Base-by-base conservation (phyloP, 2,797 vertebrate genomes). In the Apogon hyalosoma region DNA sequence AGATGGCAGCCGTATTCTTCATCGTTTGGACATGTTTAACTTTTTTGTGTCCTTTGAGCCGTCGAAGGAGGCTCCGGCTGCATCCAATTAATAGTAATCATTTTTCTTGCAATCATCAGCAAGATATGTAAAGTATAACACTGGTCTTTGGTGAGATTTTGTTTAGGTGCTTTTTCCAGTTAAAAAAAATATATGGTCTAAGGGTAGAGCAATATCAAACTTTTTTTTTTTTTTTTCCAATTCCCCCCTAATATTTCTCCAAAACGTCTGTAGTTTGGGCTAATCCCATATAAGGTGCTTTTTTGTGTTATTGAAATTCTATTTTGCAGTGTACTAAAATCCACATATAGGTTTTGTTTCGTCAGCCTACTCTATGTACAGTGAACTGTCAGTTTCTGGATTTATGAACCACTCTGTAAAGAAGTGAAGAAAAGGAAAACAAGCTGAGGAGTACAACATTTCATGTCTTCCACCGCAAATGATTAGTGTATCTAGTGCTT, bases 81-180 rank as follows among this genome's bases (percentile, higher is more conserved):
- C 42, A 47, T 55, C 51, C 31, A 56, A 7, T 28, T 65, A 16
- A 55, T 39, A 16, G 12, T 64, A 13, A 45, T 19, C 2, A 28
- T 31, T 19, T 67, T 57, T 19, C 21, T 43, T 50, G 39, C 31
- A 45, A 9, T 4, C 55, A 52, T 45, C 16, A 45, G 14, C 6
- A 31, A 38, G 46, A 69, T 24, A 46, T 69, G 15, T 13, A 69
- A 7, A 9, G 9, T 9, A 12, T 57, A 57, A 33, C 41, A 43
- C n/a, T 58, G 41, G n/a, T 33, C 55, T 31, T 16, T 21, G 31
- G 52, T 39, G 19, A 40, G 19, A n/a, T n/a, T n/a, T n/a, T n/a
- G n/a, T n/a, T n/a, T n/a, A n/a, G n/a, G n/a, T n/a, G n/a, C n/a
- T n/a, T n/a, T n/a, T n/a, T n/a, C n/a, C n/a, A n/a, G n/a, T n/a